Evolutionary conservation across 1,140 invertebrate species (phyloP), one percentile per base, ranked within the genome.

Genomic region (Odontomachus brunneus): DNA sequence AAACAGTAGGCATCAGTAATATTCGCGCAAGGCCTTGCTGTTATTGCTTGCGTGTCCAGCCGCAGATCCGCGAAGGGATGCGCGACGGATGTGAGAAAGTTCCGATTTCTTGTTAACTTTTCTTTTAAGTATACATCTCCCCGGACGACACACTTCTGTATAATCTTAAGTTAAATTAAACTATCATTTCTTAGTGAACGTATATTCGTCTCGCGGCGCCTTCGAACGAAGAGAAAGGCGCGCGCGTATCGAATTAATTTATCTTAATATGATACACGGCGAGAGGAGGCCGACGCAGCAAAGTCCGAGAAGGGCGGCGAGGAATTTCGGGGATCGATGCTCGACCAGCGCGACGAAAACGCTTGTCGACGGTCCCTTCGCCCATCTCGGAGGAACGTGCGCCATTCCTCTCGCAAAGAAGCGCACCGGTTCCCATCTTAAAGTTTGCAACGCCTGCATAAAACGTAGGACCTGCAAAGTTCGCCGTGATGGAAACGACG

Each of bases 381-480:
- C 24, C 44, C 29, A 24, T 63, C 57, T 38, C 19, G 60, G 55
- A 82, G 76, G 60, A 82, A 60, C 85, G 22, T 55, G 29, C 19
- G 53, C 14, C 53, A 9, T 81, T 55, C 22, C 38, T 14, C 80
- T 19, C 22, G 15, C 22, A 48, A 60, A 22, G 26, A 17, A 38
- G 51, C 26, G 19, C 19, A 53, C 33, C 75, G 33, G 73, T 87
- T 85, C 81, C 62, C 82, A 62, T 60, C 55, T 49, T 62, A 90
- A 86, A 89, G 82, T 89, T 89, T 88, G 84, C 88, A 84, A 83
- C 24, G 82, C 73, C 88, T 90, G 55, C 89, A 89, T 89, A 88
- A 90, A 91, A 91, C 88, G 84, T 90, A 90, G 90, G 66, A 69
- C 67, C 59, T 75, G 87, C 89, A 85, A 88, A 90, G 86, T 89